Evolutionary conservation across 2,113 vertebrate genomes (phyloP).

Genomic region (Rhegmatorhina hoffmannsi): DNA sequence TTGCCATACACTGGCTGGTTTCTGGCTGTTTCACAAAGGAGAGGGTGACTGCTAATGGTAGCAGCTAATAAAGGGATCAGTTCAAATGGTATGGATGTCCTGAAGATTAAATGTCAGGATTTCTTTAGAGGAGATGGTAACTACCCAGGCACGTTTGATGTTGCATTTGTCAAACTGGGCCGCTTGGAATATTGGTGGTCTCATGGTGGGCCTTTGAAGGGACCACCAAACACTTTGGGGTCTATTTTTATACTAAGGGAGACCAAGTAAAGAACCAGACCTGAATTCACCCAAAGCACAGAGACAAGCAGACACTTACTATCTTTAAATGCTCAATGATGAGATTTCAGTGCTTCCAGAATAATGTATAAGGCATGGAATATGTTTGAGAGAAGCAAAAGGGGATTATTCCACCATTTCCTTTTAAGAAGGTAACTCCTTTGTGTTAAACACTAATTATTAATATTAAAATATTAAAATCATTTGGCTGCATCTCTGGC

Average conservation of each 20-base stretch:
- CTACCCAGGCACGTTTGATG: background rate
- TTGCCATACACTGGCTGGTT: background rate
- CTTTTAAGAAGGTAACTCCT: background rate
- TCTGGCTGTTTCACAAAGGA: conserved; percentile 33
- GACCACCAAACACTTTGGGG: background rate
- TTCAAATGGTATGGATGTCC: background rate
- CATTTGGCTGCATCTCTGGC: background rate
- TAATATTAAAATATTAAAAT: background rate
- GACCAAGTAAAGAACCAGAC: background rate
- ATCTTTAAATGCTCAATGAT: background rate
- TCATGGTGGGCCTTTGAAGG: background rate
- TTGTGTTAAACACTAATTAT: background rate
- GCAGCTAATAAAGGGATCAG: background rate
- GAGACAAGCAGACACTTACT: background rate
- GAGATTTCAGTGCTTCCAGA: background rate
- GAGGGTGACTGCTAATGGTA: background rate
- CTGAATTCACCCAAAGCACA: background rate
- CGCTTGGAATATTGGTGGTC: background rate
- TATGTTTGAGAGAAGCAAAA: background rate
- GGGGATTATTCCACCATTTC: background rate
- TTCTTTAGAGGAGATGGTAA: background rate
- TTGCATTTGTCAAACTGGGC: background rate
- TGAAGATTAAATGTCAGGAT: background rate
- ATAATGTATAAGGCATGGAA: background rate
- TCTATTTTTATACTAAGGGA: background rate